phyloP scores from a whole-genome alignment of 2,113 vertebrate genomes.

The Labeo catla region DNA sequence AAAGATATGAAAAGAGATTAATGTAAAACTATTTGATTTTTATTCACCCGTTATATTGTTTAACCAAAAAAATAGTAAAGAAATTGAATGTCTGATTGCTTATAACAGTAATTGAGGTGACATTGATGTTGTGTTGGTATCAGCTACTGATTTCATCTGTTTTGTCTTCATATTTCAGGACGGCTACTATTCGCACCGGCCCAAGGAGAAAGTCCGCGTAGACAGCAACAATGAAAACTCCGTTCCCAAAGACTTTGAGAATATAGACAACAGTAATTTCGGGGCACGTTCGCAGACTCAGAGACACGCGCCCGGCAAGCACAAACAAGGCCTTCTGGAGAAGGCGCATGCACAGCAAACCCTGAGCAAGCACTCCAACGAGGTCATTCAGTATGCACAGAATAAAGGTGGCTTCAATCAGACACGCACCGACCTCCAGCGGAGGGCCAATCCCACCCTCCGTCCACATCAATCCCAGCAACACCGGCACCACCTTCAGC shows the following conservation, averaged over 20 bases:
- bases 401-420: constrained; percentile 62
- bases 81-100: background rate
- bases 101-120: background rate
- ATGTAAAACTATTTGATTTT: background rate
- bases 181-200: constrained; percentile 92
- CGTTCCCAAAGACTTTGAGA: constrained; percentile 98
- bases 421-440: background rate
- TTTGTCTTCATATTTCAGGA: constrained; percentile 76
- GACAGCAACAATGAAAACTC: constrained; percentile 99
- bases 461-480: constrained; percentile 62
- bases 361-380: constrained; percentile 80
- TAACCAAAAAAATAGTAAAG: background rate
- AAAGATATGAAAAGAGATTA: no score
- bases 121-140: background rate
- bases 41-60: background rate
- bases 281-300: constrained; percentile 88
- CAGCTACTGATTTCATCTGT: constrained; percentile 27
- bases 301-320: constrained; percentile 80
- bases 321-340: constrained; percentile 83
- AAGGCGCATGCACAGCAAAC: constrained; percentile 78
- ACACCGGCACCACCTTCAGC: constrained; percentile 64
- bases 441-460: constrained; percentile 59
- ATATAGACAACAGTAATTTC: constrained; percentile 97
- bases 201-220: constrained; percentile 89
- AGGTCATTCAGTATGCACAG: constrained; percentile 73